These are phyloP conservation scores for Zoanthus sociatus DNA, from an alignment of 92 coral and sea anemone species.

Conservation along the genomic window DNA sequence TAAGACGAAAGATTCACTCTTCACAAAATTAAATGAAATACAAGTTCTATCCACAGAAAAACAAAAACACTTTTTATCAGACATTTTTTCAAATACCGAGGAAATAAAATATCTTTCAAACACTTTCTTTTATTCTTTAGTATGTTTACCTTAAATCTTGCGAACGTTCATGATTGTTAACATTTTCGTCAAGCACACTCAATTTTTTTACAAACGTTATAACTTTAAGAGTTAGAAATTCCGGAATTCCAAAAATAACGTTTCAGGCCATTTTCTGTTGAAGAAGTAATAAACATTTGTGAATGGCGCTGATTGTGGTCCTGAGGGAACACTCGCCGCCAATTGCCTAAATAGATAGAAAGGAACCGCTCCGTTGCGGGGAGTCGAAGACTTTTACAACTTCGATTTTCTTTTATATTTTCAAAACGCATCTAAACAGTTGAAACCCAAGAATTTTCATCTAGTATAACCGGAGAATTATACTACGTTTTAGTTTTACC, in stretches of 20 bases:
- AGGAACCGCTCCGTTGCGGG: conserved; percentile 48
- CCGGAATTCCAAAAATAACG: background rate
- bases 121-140: background rate
- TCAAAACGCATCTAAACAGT: conserved; percentile 69
- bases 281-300: conserved; percentile 33
- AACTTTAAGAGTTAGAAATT: conserved; percentile 2
- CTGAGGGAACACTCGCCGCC: conserved; percentile 25
- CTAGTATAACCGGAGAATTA: conserved; percentile 23
- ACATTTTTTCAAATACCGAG: conserved; percentile 15
- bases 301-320: background rate
- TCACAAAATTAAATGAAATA: background rate
- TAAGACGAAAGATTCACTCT: conserved; percentile 1
- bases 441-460: conserved; percentile 37
- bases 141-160: conserved; percentile 31
- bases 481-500: conserved; percentile 55
- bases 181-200: conserved; percentile 22
- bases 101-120: conserved; percentile 31
- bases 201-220: conserved; percentile 35
- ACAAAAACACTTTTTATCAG: background rate
- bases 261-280: conserved; percentile 12
- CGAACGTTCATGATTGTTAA: conserved; percentile 33
- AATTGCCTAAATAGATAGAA: conserved; percentile 38
- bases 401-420: conserved; percentile 20
- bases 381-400: background rate
- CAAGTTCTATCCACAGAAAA: conserved; percentile 3